Evolutionary conservation across 53 echinoderm and acorn worm genomes (phyloP), one percentile per base, ranked within the genome.

Genomic region (Mesocentrotus franciscanus): DNA sequence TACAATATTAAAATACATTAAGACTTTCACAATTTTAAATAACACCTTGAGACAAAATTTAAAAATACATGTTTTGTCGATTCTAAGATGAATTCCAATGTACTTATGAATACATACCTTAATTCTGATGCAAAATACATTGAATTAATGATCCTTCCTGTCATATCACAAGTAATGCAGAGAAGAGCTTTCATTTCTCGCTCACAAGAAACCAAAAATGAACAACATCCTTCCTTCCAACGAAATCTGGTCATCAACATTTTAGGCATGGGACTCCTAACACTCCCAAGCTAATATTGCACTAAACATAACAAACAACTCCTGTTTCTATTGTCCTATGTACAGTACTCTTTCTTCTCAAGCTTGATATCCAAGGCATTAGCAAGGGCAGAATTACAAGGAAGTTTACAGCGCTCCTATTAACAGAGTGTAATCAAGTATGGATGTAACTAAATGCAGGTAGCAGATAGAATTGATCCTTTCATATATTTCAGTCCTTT

Each of bases 371-470:
- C 36, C 39, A 81, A 81, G 29, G 81, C 58, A 85, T 10, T 84
- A n/a, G 56, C 57, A 22, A 58, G 10, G 87, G 58, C 87, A 10
- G 27, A 10, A 56, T 87, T 87, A 87, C 87, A 87, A 87, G 57
- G 87, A 87, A 87, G 87, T 87, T 26, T 56, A 58, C 58, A 27
- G 87, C n/a, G 57, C 56, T 87, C 7, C 22, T 26, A 87, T 87
- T n/a, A 87, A 59, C 58, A 14, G 58, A 57, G 27, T 87, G 87
- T 87, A 87, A 87, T 87, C 9, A 58, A 87, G 87, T 57, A 58
- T 26, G 87, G n/a, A 10, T 87, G 87, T 57, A 59, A 87, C 87
- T 57, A 57, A 87, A 87, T 87, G 87, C 87, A 87, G 87, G 87
- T 56, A 87, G 87, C 59, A 13, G 87, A 87, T 87, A 81, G 36